Percentiles rank a stretch among this genome's conserved stretches.
These are phyloP conservation scores for Zapornia atra DNA, from an alignment of 2,113 vertebrate genomes.

Conservation along the genomic window DNA sequence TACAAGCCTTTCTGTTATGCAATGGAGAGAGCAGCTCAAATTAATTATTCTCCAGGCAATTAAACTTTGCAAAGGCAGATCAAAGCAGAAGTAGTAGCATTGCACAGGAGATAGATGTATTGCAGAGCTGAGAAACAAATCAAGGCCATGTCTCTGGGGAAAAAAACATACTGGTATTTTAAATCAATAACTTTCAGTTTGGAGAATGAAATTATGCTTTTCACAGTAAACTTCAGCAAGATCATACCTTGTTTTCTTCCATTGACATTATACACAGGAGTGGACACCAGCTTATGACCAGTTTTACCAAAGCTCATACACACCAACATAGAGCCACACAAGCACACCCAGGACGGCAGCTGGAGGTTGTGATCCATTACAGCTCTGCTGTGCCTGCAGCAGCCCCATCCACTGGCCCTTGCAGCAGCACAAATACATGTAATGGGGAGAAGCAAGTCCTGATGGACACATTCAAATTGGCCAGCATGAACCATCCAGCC, in stretches of 20 bases:
- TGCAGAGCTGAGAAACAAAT: background rate
- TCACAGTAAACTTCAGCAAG: background rate
- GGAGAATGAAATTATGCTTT: background rate
- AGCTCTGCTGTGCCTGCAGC: background rate
- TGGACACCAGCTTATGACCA: background rate
- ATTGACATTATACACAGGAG: background rate
- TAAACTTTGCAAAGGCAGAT: background rate
- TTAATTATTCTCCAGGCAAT: background rate
- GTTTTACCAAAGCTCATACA: background rate
- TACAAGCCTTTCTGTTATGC: background rate
- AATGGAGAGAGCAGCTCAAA: background rate
- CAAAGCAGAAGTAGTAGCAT: background rate
- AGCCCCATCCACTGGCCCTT: background rate
- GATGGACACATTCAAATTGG: background rate
- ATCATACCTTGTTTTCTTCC: background rate
- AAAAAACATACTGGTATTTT: background rate
- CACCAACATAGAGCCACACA: background rate
- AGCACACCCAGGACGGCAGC: background rate
- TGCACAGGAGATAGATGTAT: background rate
- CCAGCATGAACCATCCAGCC: background rate
- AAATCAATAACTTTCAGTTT: background rate
- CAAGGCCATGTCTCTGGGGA: background rate
- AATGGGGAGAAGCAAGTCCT: background rate
- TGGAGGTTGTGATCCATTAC: background rate
- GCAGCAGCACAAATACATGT: background rate